Base-by-base conservation (phyloP, 2,888 invertebrate genomes). In the Loripinus fragilis region DNA sequence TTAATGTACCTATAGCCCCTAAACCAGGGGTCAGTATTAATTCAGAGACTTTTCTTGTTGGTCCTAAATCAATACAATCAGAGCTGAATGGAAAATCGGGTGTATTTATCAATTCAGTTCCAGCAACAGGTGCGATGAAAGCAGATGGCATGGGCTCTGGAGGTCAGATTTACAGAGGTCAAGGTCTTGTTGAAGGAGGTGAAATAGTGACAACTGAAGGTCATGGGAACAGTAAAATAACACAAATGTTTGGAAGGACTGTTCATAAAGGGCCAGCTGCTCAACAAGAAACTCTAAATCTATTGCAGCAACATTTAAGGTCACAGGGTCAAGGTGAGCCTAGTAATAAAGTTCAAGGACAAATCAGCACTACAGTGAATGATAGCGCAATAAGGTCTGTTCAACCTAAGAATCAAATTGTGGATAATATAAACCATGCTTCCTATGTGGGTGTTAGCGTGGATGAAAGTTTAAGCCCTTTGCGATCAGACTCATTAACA, bases 1-100 rank as follows among this genome's bases (percentile, higher is more conserved):
- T 79, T 15, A 84, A 85, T 55, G 79, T 81, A 20, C 80, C 86
- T 8, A 81, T 87, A 25, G 85, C 85, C 8, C 81, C 86, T 3
- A 86, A 80, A 67, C 83, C 86, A 25, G 70, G n/a, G 25, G 25
- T 70, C 48, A 28, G 25, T 50, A 20, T 67, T 3, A 5, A 60
- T 3, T 5, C 17, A 2, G 33, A 60, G 8, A 33, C 60, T 20
- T 17, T 30, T 12, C 2, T 30, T 5, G 33, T 33, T 33, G 17
- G 33, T 60, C 23, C 10, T 2, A 20, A 60, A 23, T 15, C 7
- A 10, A 33, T 60, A 33, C 30, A 17, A 60, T 33, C 60, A 3
- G 25, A 15, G 3, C 7, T 20, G 1, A 33, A 52, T 52, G 23
- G 3, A 20, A 25, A n/a, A 2, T 25, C 52, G 7, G 12, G 52